Base-by-base conservation (phyloP, 2,888 invertebrate species). In the Scaptomyza polygonia region DNA sequence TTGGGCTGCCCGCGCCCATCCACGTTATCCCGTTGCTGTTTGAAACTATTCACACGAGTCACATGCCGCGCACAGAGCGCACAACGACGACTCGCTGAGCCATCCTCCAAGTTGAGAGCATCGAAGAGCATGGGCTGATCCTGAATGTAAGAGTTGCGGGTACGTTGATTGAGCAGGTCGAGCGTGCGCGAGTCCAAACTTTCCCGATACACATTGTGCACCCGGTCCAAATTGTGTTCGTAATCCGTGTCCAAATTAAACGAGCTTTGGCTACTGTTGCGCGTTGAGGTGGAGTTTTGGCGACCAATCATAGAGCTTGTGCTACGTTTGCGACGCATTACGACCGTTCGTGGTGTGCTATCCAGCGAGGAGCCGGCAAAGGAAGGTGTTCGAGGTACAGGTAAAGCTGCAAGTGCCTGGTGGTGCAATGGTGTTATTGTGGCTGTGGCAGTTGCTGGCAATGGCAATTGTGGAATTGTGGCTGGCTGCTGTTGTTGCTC, bases 171-270 rank as follows among this genome's bases (percentile, higher is more conserved):
- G 21, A 92, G 64, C 25, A 89, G 72, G 39, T 90, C 88, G 27
- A 92, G 74, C 36, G 90, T 92, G 21, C 90, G 86, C 51, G 90
- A 91, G 52, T 91, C 91, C 55, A 92, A 86, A 69, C 92, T 92
- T 63, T 91, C 91, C 9, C 92, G 89, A 65, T 91, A 92, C 5
- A 92, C 84, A 74, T 92, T 92, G 54, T 91, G 91, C 9, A 79
- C 86, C 52, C 84, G 84, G 55, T 92, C 92, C 43, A 91, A 77
- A 63, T 92, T 91, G 53, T 89, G 89, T 40, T 91, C 91, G 29
- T 88, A 89, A 16, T 91, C 89, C 5, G 89, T 78, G 61, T 91
- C 89, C 57, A 91, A 80, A 49, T 76, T 77, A 32, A 77, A 84
- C 49, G 80, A 78, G 42, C 77, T 81, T 39, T 79, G 85, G 53